Evolutionary conservation across 92 coral and sea anemone species (phyloP).

Genomic region (Umimayanthus kanabou): DNA sequence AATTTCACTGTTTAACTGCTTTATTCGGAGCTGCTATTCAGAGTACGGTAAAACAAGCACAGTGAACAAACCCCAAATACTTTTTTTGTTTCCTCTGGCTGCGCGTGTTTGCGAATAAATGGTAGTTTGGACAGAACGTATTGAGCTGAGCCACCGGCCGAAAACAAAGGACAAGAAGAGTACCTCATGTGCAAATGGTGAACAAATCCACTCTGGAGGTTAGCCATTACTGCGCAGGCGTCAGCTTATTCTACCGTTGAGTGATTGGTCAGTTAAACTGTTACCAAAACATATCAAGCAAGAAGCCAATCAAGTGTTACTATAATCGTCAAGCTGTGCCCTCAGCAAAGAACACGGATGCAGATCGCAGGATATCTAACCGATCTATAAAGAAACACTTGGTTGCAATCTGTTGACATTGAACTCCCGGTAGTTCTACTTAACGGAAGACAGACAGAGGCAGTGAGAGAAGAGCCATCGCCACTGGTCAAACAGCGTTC

Average conservation of each 20-base stretch:
- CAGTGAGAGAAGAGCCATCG: conserved; percentile 11
- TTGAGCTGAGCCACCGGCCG: neutral
- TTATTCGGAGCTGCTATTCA: neutral
- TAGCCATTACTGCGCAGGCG: conserved; percentile 25
- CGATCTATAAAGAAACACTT: conserved; percentile 36
- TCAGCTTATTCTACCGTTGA: conserved; percentile 53
- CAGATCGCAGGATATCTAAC: conserved; percentile 37
- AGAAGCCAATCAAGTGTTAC: conserved; percentile 88
- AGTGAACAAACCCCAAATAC: too few species aligned
- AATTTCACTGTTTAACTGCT: conserved; percentile 23
- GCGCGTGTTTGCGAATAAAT: neutral
- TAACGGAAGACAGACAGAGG: conserved; percentile 39
- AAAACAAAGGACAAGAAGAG: conserved; percentile 22
- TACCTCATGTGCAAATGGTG: conserved; percentile 24
- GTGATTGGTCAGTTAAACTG: conserved; percentile 83
- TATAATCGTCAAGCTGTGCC: conserved; percentile 87
- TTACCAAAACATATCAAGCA: conserved; percentile 85
- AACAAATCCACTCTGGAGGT: conserved; percentile 45
- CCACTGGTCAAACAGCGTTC: conserved; percentile 48
- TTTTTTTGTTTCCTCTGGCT: neutral
- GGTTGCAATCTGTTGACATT: conserved; percentile 44
- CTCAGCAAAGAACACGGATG: conserved; percentile 83
- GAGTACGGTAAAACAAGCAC: neutral
- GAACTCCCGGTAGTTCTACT: conserved; percentile 48
- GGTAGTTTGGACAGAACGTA: neutral